phyloP scores from a whole-genome alignment of 2,888 invertebrate species.

The Agriopis leucophaearia region DNA sequence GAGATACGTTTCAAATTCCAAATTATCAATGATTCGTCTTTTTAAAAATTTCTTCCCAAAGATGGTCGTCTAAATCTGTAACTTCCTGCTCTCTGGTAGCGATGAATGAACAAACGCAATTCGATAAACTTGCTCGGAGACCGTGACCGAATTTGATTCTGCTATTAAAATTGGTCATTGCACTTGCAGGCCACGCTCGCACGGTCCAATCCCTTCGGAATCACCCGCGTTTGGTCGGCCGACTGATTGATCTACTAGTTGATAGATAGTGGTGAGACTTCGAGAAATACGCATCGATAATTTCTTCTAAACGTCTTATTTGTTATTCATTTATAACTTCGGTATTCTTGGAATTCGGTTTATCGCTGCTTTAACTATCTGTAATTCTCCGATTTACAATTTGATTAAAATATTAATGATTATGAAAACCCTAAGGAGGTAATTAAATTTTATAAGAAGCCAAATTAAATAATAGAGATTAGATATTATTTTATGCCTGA shows the following conservation, averaged over 20 bases:
- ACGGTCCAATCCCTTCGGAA: conserved; percentile 41
- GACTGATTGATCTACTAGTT: conserved; percentile 53
- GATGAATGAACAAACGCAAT: conserved; percentile 35
- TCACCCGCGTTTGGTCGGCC: conserved; percentile 45
- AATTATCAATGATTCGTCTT: not conserved
- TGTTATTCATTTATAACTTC: not conserved
- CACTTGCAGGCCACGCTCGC: conserved; percentile 41
- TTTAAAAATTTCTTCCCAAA: not conserved
- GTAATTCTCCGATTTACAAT: conserved; percentile 2
- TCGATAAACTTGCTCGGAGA: conserved; percentile 41
- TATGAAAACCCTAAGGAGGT: not conserved
- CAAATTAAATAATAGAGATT: not conserved
- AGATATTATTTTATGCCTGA: not conserved
- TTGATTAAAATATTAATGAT: not conserved
- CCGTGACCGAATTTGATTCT: conserved; percentile 47
- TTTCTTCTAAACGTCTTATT: not conserved
- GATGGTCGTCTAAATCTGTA: conserved; percentile 3
- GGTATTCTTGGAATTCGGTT: conserved; percentile 6
- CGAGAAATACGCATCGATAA: not conserved
- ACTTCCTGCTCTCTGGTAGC: conserved; percentile 20
- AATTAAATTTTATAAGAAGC: not conserved
- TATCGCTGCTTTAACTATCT: conserved; percentile 27
- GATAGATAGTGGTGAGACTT: conserved; percentile 24
- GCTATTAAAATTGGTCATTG: conserved; percentile 49
- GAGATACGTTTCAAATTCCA: not conserved